phyloP scores from a whole-genome alignment of 2,888 invertebrate genomes.

The Lithosia quadra region DNA sequence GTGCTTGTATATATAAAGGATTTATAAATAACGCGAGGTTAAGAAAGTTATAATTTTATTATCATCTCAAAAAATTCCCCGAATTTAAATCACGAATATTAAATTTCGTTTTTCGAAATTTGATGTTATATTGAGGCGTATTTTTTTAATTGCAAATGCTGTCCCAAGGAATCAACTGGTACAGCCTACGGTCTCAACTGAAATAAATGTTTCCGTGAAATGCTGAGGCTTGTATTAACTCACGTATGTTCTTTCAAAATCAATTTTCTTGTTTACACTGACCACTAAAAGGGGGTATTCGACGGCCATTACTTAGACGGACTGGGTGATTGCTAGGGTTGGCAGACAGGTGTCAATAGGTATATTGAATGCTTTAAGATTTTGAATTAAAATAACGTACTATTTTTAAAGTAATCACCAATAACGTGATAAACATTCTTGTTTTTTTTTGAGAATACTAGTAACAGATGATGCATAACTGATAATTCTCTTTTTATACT shows the following conservation, averaged over 20 bases:
- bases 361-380: background rate
- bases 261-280: slow-evolving; percentile 84
- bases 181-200: slow-evolving; percentile 58
- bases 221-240: slow-evolving; percentile 59
- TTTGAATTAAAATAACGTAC: no score
- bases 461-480: no score
- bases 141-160: slow-evolving; percentile 49
- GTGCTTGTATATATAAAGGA: background rate
- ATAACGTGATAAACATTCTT: no score
- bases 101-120: slow-evolving; percentile 27
- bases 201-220: slow-evolving; percentile 77
- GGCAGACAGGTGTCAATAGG: slow-evolving; percentile 22
- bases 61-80: slow-evolving; percentile 20
- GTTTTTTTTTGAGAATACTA: no score
- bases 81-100: slow-evolving; percentile 38
- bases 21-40: background rate
- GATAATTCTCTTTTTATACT: no score
- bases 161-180: slow-evolving; percentile 47
- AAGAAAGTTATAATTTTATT: background rate
- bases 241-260: slow-evolving; percentile 77
- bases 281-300: slow-evolving; percentile 73
- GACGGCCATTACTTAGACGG: slow-evolving; percentile 71
- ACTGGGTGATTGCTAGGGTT: slow-evolving; percentile 56
- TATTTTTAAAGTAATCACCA: no score
- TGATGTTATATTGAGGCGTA: slow-evolving; percentile 26